These are phyloP conservation scores for Lycodopsis pacificus DNA, from an alignment of 2,797 vertebrate species.

Conservation along the genomic window DNA sequence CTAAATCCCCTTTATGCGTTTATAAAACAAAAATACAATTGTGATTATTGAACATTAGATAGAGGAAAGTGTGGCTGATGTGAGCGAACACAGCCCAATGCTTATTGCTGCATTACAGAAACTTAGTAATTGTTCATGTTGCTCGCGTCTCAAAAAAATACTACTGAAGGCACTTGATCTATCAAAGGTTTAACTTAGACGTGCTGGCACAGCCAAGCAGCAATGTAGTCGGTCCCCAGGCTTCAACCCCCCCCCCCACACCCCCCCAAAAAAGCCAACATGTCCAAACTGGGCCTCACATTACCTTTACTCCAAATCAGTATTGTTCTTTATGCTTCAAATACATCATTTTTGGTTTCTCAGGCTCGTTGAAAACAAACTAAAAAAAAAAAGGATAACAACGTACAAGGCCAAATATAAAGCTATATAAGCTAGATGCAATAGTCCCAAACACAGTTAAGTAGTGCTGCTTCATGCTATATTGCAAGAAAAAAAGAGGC, in stretches of 20 bases:
- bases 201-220: slow-evolving; percentile 89
- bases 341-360: slow-evolving; percentile 91
- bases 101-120: slow-evolving; percentile 64
- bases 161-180: slow-evolving; percentile 87
- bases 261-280: slow-evolving; percentile 52
- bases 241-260: slow-evolving; percentile 23
- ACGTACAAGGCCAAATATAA: slow-evolving; percentile 66
- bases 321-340: slow-evolving; percentile 81
- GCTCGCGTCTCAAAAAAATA: slow-evolving; percentile 76
- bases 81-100: slow-evolving; percentile 60
- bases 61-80: slow-evolving; percentile 66
- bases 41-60: slow-evolving; percentile 75
- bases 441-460: slow-evolving; percentile 61
- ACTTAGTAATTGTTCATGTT: slow-evolving; percentile 70
- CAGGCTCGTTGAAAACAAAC: slow-evolving; percentile 71
- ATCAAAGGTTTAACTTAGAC: slow-evolving; percentile 83
- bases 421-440: slow-evolving; percentile 69
- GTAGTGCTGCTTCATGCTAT: slow-evolving; percentile 49
- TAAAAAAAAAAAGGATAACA: slow-evolving; percentile 36
- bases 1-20: slow-evolving; percentile 84
- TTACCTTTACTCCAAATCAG: slow-evolving; percentile 86
- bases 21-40: slow-evolving; percentile 79
- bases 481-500: slow-evolving; percentile 59
- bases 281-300: slow-evolving; percentile 64
- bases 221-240: slow-evolving; percentile 71